Evolutionary conservation across 1,140 invertebrate species (phyloP).

Genomic region (Bombus consobrinus): DNA sequence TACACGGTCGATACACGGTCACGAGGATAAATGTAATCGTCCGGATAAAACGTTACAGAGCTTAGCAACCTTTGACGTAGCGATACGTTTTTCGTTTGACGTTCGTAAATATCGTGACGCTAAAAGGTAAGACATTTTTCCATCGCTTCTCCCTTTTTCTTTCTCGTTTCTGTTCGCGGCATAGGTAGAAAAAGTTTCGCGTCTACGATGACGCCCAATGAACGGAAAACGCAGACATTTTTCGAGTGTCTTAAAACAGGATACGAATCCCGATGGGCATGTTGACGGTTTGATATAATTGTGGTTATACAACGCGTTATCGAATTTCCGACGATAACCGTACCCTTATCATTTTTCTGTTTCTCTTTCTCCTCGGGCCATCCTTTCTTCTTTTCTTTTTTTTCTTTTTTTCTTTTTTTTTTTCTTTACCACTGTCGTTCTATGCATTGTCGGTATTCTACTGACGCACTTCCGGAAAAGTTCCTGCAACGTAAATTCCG

Average conservation of each 20-base stretch:
- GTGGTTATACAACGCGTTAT: conserved; percentile 37
- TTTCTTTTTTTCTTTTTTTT: neutral
- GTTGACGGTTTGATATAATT: conserved; percentile 51
- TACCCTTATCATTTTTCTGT: neutral
- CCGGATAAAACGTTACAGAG: neutral
- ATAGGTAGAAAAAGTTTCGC: no score
- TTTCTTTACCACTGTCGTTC: neutral
- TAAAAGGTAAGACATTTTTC: no score
- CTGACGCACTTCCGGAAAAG: conserved; percentile 22
- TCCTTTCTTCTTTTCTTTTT: no score
- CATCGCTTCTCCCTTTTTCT: no score
- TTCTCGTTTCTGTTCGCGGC: no score
- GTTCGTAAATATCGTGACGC: neutral
- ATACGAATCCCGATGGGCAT: neutral
- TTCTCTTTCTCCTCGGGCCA: no score
- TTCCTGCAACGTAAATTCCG: neutral
- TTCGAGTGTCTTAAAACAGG: no score
- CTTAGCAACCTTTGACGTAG: neutral
- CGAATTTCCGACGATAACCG: conserved; percentile 22
- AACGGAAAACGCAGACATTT: neutral
- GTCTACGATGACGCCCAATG: no score
- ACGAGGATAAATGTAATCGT: neutral
- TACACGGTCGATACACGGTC: neutral
- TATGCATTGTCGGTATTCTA: neutral
- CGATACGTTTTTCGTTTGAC: neutral